Evolutionary conservation across 2,888 invertebrate genomes (phyloP).

Genomic region (Alcis repandata): DNA sequence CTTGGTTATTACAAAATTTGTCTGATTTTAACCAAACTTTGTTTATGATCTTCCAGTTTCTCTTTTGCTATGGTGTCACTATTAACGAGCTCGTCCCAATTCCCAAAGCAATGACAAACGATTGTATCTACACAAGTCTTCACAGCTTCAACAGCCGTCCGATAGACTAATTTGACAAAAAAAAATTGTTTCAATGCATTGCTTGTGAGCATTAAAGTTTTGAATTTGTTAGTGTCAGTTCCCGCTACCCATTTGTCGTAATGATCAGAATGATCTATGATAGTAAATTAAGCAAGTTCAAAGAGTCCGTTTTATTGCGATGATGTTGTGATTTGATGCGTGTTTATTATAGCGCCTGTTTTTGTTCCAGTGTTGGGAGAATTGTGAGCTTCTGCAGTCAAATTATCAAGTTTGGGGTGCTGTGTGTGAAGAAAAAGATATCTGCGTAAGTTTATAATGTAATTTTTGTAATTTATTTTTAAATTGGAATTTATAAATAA

Average conservation of each 20-base stretch:
- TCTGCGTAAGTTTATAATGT: conserved; percentile 88
- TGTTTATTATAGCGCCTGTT: conserved; percentile 53
- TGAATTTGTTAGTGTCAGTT: conserved; percentile 64
- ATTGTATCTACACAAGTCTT: conserved; percentile 59
- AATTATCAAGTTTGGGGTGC: conserved; percentile 91
- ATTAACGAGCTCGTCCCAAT: conserved; percentile 58
- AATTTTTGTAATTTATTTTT: too few species aligned
- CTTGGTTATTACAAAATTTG: too few species aligned
- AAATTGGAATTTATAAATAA: too few species aligned
- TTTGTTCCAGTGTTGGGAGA: conserved; percentile 92
- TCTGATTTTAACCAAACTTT: not conserved
- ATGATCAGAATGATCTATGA: conserved; percentile 53
- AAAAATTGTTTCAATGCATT: conserved; percentile 57
- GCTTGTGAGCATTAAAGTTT: conserved; percentile 57
- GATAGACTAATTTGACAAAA: conserved; percentile 67
- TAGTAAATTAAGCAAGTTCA: conserved; percentile 63
- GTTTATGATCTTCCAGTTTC: conserved; percentile 35
- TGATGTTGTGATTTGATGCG: conserved; percentile 57
- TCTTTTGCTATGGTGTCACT: conserved; percentile 34
- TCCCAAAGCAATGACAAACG: conserved; percentile 65
- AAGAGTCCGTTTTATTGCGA: conserved; percentile 63
- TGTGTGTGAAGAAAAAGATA: conserved; percentile 90
- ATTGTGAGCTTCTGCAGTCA: conserved; percentile 90
- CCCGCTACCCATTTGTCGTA: conserved; percentile 61
- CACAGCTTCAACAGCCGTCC: conserved; percentile 43